Evolutionary conservation across 2,888 invertebrate species (phyloP).

Genomic region (Trimorus sp.): DNA sequence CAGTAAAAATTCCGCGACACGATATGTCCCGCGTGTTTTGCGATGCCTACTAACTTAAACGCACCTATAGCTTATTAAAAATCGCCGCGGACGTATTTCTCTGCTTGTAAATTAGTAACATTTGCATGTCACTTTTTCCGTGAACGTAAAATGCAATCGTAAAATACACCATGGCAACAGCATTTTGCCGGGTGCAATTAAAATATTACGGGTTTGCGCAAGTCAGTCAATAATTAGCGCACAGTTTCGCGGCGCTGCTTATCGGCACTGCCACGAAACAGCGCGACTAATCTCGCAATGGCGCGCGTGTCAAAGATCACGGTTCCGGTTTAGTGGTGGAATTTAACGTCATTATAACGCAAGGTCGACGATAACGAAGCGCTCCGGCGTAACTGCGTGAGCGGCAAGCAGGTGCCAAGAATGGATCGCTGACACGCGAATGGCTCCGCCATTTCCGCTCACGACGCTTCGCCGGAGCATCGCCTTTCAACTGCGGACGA

Average conservation of each 20-base stretch:
- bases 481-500: background rate
- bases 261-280: constrained; percentile 25
- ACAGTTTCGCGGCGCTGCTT: constrained; percentile 14
- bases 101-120: too few relatives aligned
- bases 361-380: constrained; percentile 69
- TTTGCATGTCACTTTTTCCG: too few relatives aligned
- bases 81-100: too few relatives aligned
- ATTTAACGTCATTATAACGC: constrained; percentile 71
- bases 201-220: constrained; percentile 6
- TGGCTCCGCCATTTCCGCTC: constrained; percentile 58
- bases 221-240: background rate
- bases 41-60: too few relatives aligned
- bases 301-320: constrained; percentile 6
- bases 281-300: constrained; percentile 39
- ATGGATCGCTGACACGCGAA: constrained; percentile 70
- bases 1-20: too few relatives aligned
- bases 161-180: background rate
- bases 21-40: too few relatives aligned
- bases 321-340: constrained; percentile 12
- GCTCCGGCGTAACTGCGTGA: constrained; percentile 57
- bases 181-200: constrained; percentile 2
- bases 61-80: too few relatives aligned
- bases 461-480: constrained; percentile 5
- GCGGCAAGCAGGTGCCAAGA: constrained; percentile 68
- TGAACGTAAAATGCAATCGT: constrained; percentile 1